Conservation (phyloP, 1,140 invertebrate species). For the Venustaconcha ellipsiformis region DNA sequence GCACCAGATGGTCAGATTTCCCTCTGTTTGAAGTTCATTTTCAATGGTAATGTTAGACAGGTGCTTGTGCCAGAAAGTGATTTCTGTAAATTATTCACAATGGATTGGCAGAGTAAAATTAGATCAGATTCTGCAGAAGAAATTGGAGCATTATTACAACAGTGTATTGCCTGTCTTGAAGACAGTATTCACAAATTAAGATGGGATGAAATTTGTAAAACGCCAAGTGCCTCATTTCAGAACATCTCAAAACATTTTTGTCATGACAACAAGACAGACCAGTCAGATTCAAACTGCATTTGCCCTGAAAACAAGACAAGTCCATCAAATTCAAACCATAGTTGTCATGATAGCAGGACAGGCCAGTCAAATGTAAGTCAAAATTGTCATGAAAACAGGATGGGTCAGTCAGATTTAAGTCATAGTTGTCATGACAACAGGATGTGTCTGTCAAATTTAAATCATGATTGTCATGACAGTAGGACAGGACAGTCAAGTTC, state of each 20-base stretch:
- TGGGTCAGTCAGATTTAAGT: constrained; percentile 3
- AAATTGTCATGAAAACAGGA: background rate
- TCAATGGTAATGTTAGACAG: background rate
- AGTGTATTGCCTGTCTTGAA: no score
- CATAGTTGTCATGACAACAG: constrained; percentile 6
- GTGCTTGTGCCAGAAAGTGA: constrained; percentile 6
- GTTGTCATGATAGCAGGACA: constrained; percentile 4
- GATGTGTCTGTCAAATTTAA: background rate
- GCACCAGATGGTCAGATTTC: background rate
- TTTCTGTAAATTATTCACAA: constrained; percentile 25
- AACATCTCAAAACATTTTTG: constrained; percentile 1
- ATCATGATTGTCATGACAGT: background rate
- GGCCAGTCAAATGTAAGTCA: background rate
- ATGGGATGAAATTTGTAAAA: constrained; percentile 5
- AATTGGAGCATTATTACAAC: no score
- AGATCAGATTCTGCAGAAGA: no score
- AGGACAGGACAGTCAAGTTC: constrained; percentile 2
- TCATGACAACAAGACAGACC: constrained; percentile 3
- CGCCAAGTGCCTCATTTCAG: constrained; percentile 2
- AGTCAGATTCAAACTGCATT: background rate
- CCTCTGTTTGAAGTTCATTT: constrained; percentile 13
- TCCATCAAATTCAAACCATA: constrained; percentile 7
- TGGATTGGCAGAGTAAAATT: constrained; percentile 16
- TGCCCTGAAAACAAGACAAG: background rate
- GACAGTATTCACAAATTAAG: background rate